Evolutionary conservation across 2,888 invertebrate species (phyloP).

Genomic region (Nemotelus pantherinus): DNA sequence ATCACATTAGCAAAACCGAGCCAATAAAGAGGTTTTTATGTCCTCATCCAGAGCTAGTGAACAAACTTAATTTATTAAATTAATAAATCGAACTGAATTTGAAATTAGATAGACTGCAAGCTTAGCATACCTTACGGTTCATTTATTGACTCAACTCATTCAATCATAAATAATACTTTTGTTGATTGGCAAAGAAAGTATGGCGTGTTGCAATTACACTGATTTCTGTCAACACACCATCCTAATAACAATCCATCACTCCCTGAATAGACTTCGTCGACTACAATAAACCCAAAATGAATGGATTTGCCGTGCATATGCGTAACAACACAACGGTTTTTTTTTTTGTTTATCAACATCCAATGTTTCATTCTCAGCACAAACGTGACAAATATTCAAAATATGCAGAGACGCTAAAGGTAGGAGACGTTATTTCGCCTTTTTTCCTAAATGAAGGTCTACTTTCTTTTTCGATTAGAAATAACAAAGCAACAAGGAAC

Average conservation of each 20-base stretch:
- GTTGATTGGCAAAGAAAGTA: slow-evolving; percentile 7
- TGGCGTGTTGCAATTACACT: slow-evolving; percentile 47
- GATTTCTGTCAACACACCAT: slow-evolving; percentile 48
- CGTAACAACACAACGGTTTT: background rate
- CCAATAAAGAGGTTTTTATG: too few species aligned
- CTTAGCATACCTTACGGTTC: too few species aligned
- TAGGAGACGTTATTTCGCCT: background rate
- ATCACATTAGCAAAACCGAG: too few species aligned
- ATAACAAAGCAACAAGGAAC: background rate
- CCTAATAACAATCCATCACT: slow-evolving; percentile 51
- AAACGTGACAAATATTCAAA: background rate
- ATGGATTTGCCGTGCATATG: slow-evolving; percentile 22
- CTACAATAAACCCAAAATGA: slow-evolving; percentile 2
- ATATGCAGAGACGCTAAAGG: background rate
- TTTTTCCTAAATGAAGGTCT: slow-evolving; percentile 22
- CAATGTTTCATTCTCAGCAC: background rate
- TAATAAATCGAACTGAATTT: too few species aligned
- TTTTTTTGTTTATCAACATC: background rate
- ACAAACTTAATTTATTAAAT: too few species aligned
- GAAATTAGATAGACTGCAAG: too few species aligned
- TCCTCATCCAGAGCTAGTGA: too few species aligned
- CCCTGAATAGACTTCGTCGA: slow-evolving; percentile 33
- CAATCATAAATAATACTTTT: background rate
- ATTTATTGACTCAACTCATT: too few species aligned
- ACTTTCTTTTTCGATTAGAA: background rate